Base-by-base conservation (phyloP, 2,113 vertebrate species). In the Chaetorhynchus papuensis region DNA sequence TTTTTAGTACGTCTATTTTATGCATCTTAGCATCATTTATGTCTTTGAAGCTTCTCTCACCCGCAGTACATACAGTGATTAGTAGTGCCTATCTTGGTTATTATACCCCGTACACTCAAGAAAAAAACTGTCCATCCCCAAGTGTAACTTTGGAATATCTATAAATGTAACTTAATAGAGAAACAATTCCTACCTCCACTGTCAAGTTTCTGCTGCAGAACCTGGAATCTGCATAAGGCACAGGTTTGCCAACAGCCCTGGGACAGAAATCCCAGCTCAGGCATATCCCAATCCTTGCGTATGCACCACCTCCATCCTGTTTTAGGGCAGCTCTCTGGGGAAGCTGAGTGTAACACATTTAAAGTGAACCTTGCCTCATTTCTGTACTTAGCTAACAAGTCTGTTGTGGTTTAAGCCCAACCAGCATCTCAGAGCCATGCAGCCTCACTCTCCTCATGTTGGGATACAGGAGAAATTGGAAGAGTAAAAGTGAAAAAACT, bases 201-300 rank as follows among this genome's bases (percentile, higher is more conserved):
- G 30, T 37, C 26, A 87, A 61, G 37, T 33, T 66, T 66, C 17
- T 91, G 44, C 54, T 82, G 70, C 60, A 68, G 39, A 78, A 59
- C 15, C 41, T 50, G 70, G 22, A 64, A 56, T 57, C 37, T 66
- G 57, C 47, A 5, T 33, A 65, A 79, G 33, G 49, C 35, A 37
- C 9, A 7, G 6, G 10, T 50, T 78, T 59, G 19, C 30, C 35
- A 89, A 35, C 6, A 60, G 60, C 28, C 28, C 35, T 72, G 49
- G 35, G 65, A 50, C 35, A 65, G 33, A 63, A 69, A 31, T 70
- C 64, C 45, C 50, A 39, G 28, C 12, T 45, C 1, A 8, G 52
- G 50, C 30, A 13, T 11, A 53, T 18, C 49, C 37, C 24, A 42
- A 9, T 61, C 20, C 39, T 52, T 33, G 17, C 0, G 0, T 35